These are phyloP conservation scores for Nannoperca obscura DNA, from an alignment of 2,797 vertebrate genomes.

Conservation along the genomic window DNA sequence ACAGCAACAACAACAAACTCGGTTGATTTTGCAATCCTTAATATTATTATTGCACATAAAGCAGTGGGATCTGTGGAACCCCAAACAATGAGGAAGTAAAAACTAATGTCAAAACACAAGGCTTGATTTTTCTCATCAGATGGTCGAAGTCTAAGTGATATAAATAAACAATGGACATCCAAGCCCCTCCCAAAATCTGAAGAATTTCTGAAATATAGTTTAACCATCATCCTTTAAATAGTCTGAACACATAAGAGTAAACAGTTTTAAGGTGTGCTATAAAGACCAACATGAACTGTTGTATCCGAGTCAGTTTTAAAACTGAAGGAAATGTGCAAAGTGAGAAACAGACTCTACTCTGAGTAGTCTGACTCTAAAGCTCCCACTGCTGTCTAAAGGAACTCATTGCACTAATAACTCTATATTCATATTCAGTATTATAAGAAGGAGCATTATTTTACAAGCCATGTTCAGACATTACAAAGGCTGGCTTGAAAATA, in stretches of 20 bases:
- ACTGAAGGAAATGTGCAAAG: conserved; percentile 35
- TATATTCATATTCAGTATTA: conserved; percentile 19
- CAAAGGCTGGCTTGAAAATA: conserved; percentile 36
- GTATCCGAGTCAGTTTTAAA: conserved; percentile 27
- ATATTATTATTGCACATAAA: background rate
- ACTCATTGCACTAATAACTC: conserved; percentile 72
- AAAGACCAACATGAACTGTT: conserved; percentile 20
- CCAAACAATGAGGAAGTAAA: conserved; percentile 1
- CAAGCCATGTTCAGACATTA: conserved; percentile 13
- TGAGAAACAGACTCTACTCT: conserved; percentile 23
- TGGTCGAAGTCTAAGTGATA: background rate
- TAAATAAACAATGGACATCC: background rate
- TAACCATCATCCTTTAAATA: conserved; percentile 26
- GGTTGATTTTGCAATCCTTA: background rate
- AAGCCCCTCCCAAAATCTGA: background rate
- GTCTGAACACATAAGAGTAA: background rate
- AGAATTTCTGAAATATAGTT: conserved; percentile 82
- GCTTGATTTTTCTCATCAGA: conserved; percentile 41
- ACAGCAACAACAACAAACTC: too few relatives aligned
- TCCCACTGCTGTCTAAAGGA: conserved; percentile 82
- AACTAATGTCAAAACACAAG: conserved; percentile 5
- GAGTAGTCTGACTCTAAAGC: conserved; percentile 73
- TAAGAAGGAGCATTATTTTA: conserved; percentile 31
- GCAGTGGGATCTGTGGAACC: background rate
- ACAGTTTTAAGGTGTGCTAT: background rate